These are phyloP conservation scores for Dendrolimus kikuchii DNA, from an alignment of 1,140 invertebrate species.

Conservation along the genomic window DNA sequence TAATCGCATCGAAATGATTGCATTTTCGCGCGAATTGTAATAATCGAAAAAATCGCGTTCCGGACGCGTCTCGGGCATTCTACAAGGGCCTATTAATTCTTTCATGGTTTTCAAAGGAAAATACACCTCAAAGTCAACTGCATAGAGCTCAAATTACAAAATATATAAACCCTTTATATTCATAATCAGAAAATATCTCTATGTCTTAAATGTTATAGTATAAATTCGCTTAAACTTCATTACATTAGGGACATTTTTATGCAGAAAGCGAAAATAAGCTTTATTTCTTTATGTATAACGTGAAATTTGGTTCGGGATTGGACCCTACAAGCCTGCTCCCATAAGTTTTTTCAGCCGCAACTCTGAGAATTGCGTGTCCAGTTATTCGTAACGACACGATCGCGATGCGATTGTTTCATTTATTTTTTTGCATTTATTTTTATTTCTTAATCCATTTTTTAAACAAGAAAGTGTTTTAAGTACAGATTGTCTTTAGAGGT, in stretches of 20 bases:
- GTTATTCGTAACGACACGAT: slow-evolving; percentile 23
- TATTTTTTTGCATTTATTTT: slow-evolving; percentile 4
- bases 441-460: background rate
- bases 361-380: slow-evolving; percentile 36
- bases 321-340: slow-evolving; percentile 18
- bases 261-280: no score
- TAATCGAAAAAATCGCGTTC: slow-evolving; percentile 53
- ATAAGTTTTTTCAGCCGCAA: slow-evolving; percentile 39
- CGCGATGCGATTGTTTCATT: slow-evolving; percentile 16
- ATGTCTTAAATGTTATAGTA: no score
- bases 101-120: slow-evolving; percentile 4
- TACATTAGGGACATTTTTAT: no score
- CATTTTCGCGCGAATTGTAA: slow-evolving; percentile 45
- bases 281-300: no score
- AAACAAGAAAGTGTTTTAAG: no score
- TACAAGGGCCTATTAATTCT: slow-evolving; percentile 50
- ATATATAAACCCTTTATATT: background rate
- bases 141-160: slow-evolving; percentile 11
- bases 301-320: no score
- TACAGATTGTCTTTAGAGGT: no score
- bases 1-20: slow-evolving; percentile 14
- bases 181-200: no score
- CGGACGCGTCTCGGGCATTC: slow-evolving; percentile 40
- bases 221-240: no score
- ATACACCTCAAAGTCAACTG: slow-evolving; percentile 12